These are phyloP conservation scores for Rhinolophus sinicus DNA, from an alignment of 2,113 vertebrate genomes.

Conservation along the genomic window DNA sequence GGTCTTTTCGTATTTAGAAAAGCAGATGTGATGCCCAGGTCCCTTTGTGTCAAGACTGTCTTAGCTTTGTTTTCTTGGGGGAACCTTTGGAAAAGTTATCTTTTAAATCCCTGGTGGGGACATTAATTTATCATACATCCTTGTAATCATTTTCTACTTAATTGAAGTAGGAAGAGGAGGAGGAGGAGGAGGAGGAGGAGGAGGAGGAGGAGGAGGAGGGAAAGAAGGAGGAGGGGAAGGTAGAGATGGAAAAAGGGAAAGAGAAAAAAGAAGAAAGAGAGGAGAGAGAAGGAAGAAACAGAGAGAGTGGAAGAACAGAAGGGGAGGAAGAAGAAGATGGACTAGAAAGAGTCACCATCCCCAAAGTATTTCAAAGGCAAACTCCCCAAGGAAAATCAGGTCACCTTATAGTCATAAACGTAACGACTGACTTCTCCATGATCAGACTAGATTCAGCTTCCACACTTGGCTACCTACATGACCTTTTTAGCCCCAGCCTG, in stretches of 20 bases:
- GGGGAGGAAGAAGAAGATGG: not conserved
- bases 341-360: not conserved
- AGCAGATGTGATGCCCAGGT: not conserved
- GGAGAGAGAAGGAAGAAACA: not conserved
- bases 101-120: not conserved
- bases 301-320: not conserved
- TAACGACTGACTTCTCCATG: not conserved
- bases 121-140: not conserved
- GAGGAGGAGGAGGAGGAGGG: not conserved
- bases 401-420: not conserved
- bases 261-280: too few species aligned
- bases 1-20: not conserved
- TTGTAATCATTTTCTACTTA: not conserved
- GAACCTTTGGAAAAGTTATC: not conserved
- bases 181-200: accelerated
- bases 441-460: not conserved
- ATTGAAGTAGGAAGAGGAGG: not conserved
- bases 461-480: not conserved
- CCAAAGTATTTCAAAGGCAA: constrained; percentile 17
- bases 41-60: not conserved
- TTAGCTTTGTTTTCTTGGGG: not conserved
- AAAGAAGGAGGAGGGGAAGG: not conserved
- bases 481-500: not conserved
- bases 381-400: not conserved
- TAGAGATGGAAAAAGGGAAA: too few species aligned